Base-by-base conservation (phyloP, 2,113 vertebrate genomes). In the Psammodynastes pulverulentus region DNA sequence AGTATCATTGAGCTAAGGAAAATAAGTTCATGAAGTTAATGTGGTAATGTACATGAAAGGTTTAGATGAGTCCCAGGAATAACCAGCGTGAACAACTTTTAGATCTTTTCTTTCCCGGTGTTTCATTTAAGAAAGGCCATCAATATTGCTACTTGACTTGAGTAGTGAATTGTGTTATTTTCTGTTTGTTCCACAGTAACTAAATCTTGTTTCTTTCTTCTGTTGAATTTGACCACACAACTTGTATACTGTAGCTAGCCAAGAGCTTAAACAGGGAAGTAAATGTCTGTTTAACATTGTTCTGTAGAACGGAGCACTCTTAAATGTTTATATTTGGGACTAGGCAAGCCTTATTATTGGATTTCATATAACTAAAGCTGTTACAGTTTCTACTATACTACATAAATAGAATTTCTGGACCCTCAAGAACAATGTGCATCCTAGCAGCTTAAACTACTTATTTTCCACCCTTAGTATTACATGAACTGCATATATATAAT, bases 1-100 rank as follows among this genome's bases (percentile, higher is more conserved):
- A 0, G 39, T 0, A 0, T 0, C 8, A 51, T 5, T 87, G 79
- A 45, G 43, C 23, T 39, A 53, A 34, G 21, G 72, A 56, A 56
- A 43, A 0, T 19, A 51, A 45, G 0, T 9, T 67, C 45, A 62
- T 85, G 91, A 56, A 88, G 43, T 90, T 91, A 89, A 88, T 49
- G 58, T 19, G 5, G 39, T 8, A 87, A 90, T 39, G 49, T 19
- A 6, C 39, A 5, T 7, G n/a, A 56, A 29, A 52, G 45, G 19
- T 15, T 43, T n/a, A 21, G 21, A 86, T 93, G 67, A 86, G 43
- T 86, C 46, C 19, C 13, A 85, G 49, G 90, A 45, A 62, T 91
- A 43, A 43, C 53, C 53, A 5, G 49, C 48, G 72, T 9, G 4
- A 85, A 67, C 46, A 91, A 15, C 39, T 13, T 62, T 4, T 13